Evolutionary conservation across 2,797 vertebrate species (phyloP).

Genomic region (Chelmon rostratus): DNA sequence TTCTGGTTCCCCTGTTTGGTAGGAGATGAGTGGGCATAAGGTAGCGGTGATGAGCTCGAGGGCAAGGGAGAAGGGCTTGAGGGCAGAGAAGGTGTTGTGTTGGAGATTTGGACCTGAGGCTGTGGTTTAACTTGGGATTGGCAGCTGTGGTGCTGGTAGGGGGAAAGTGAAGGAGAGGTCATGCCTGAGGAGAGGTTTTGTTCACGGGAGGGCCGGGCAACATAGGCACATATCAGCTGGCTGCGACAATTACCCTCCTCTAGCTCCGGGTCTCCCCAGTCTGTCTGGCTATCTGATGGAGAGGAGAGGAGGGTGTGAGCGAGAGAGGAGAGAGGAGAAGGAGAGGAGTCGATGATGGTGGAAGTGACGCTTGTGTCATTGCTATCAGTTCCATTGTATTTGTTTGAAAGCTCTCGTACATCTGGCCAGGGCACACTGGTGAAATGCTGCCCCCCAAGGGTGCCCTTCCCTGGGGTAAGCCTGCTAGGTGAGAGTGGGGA

Average conservation of each 20-base stretch:
- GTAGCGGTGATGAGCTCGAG: constrained; percentile 17
- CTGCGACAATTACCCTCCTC: constrained; percentile 76
- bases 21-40: constrained; percentile 27
- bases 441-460: constrained; percentile 74
- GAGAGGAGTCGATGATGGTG: constrained; percentile 7
- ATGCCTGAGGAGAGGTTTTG: constrained; percentile 34
- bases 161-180: constrained; percentile 26
- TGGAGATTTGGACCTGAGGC: constrained; percentile 28
- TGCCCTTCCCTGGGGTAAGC: constrained; percentile 52
- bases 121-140: constrained; percentile 32
- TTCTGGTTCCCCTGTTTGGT: constrained; percentile 68
- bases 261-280: constrained; percentile 67
- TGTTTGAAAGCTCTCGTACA: constrained; percentile 78
- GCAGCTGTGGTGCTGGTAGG: constrained; percentile 34
- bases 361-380: constrained; percentile 33
- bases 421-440: constrained; percentile 83
- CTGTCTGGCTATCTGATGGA: constrained; percentile 35
- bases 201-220: constrained; percentile 61
- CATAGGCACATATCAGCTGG: constrained; percentile 84
- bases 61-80: constrained; percentile 10
- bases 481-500: constrained; percentile 57
- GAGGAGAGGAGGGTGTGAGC: constrained; percentile 17
- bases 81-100: constrained; percentile 27
- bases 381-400: constrained; percentile 68
- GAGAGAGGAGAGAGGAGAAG: constrained; percentile 11